A percentile compares a stretch with the other conserved stretches of the same genome.
phyloP scores from a whole-genome alignment of 2,113 vertebrate genomes.

The Brevimyrus niger region DNA sequence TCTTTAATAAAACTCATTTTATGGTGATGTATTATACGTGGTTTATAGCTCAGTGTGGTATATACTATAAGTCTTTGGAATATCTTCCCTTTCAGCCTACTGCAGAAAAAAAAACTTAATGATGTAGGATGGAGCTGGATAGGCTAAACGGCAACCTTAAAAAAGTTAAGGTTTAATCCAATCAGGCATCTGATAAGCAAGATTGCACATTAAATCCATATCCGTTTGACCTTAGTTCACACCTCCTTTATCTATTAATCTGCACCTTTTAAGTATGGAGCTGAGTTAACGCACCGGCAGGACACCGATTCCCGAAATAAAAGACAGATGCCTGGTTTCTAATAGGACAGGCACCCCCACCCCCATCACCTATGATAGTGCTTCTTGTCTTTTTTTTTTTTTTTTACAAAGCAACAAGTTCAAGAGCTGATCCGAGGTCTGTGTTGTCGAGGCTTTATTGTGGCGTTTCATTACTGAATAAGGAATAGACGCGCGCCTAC shows the following conservation, averaged over 20 bases:
- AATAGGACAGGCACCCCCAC: not conserved
- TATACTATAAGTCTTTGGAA: not conserved
- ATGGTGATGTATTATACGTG: not conserved
- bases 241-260: constrained; percentile 99
- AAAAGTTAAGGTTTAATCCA: constrained; percentile 92
- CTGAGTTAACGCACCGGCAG: constrained; percentile 87
- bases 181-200: constrained; percentile 95
- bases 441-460: constrained; percentile 19
- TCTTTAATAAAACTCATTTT: constrained; percentile 42
- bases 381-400: not conserved
- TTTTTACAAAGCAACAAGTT: constrained; percentile 10
- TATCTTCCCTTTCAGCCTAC: constrained; percentile 19
- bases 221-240: constrained; percentile 82
- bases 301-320: constrained; percentile 54
- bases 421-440: constrained; percentile 13
- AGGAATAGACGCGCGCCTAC: not conserved
- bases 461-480: not conserved
- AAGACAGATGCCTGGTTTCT: not conserved
- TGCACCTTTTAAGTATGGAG: constrained; percentile 90
- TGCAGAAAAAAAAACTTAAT: constrained; percentile 77
- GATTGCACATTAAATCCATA: constrained; percentile 81
- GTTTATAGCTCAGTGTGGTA: not conserved
- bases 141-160: constrained; percentile 84
- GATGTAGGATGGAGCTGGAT: constrained; percentile 84
- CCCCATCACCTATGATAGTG: not conserved